Evolutionary conservation across 2,797 vertebrate genomes (phyloP).

Genomic region (Prunella strophiata): DNA sequence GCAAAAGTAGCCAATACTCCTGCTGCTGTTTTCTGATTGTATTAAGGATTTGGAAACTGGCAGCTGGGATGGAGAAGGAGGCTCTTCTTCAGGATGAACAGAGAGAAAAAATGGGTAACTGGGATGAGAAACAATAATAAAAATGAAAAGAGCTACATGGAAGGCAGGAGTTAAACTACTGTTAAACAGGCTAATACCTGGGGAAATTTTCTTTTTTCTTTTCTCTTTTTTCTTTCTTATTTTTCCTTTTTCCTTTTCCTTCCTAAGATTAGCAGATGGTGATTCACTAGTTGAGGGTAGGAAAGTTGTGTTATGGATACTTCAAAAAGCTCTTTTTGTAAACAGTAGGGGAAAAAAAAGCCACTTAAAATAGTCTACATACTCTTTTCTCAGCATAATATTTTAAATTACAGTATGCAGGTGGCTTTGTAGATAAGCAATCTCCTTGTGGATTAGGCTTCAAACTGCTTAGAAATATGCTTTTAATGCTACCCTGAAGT

Average conservation of each 20-base stretch:
- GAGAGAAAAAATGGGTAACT: neutral
- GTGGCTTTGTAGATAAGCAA: constrained; percentile 68
- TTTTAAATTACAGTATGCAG: constrained; percentile 55
- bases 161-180: neutral
- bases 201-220: neutral
- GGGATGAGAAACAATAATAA: neutral
- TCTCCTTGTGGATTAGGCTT: constrained; percentile 53
- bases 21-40: neutral
- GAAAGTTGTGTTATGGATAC: neutral
- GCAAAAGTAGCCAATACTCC: neutral
- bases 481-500: constrained; percentile 55
- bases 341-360: neutral
- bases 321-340: constrained; percentile 9
- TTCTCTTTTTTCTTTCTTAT: too few relatives aligned
- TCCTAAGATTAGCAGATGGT: neutral
- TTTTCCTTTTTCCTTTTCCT: neutral
- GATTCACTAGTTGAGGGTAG: neutral
- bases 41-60: neutral
- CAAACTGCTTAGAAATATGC: constrained; percentile 54
- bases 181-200: neutral
- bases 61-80: neutral
- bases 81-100: neutral
- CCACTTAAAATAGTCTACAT: constrained; percentile 16
- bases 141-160: neutral
- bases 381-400: neutral